phyloP scores from a whole-genome alignment of 2,113 vertebrate species.

The Pomatostomus ruficeps region DNA sequence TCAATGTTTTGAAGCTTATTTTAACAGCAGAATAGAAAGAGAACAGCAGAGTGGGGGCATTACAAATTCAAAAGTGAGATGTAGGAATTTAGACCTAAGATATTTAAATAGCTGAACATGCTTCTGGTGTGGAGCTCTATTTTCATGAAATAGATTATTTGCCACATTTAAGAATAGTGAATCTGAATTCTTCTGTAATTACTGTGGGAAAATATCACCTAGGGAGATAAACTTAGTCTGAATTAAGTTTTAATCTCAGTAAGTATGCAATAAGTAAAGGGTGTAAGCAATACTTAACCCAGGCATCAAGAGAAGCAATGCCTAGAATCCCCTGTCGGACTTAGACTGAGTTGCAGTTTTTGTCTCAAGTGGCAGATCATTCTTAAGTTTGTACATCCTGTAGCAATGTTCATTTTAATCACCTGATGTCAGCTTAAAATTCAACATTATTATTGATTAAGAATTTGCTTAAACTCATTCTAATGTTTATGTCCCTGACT shows the following conservation, averaged over 20 bases:
- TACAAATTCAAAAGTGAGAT: neutral
- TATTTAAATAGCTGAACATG: neutral
- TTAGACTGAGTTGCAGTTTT: neutral
- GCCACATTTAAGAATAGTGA: neutral
- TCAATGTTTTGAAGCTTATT: neutral
- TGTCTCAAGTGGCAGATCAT: neutral
- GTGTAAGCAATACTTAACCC: neutral
- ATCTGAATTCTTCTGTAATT: neutral
- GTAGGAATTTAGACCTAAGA: neutral
- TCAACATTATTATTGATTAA: neutral
- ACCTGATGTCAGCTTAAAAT: neutral
- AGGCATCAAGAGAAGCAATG: neutral
- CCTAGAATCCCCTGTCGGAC: neutral
- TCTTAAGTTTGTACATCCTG: neutral
- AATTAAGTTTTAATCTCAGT: neutral
- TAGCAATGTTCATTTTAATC: neutral
- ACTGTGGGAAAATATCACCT: neutral
- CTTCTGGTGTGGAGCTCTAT: neutral
- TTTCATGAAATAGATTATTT: neutral
- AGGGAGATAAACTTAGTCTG: neutral
- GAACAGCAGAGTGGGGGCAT: neutral
- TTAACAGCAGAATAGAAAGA: neutral
- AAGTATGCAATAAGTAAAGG: neutral
- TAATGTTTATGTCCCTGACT: neutral
- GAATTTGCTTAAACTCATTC: neutral